Base-by-base conservation (phyloP, 2,113 vertebrate species). In the Mystacornis crossleyi region DNA sequence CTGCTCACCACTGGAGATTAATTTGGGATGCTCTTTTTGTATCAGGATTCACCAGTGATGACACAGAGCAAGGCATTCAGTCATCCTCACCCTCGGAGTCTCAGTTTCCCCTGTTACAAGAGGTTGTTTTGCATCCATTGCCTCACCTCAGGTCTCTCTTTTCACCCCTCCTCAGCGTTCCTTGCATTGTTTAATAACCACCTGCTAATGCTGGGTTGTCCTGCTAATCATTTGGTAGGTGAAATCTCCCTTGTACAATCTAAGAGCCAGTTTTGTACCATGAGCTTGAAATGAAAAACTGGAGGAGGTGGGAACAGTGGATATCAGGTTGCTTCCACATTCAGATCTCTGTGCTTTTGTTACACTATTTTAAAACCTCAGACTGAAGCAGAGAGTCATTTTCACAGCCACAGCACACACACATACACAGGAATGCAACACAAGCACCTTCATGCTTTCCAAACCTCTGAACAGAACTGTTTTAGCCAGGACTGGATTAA, bases 51-150 rank as follows among this genome's bases (percentile, higher is more conserved):
- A 66, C 19, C 42, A 38, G 8, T 2, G 36, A 20, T 18, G 45
- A 55, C 36, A 57, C 24, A 87, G 16, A 81, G 6, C 1, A 51
- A 36, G 17, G 26, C 19, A 20, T 24, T 69, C 34, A 20, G 45
- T 29, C 65, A 28, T 18, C 18, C 19, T 61, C 15, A 17, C 8
- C 8, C 47, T 36, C 0, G 0, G 36, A 38, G 14, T 12, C 45
- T 42, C n/a, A 45, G 20, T 42, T 69, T 61, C 18, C 17, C 28
- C 10, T 25, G 3, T 31, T 17, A n/a, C 20, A 61, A 64, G 4
- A 57, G 47, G 29, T 43, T 67, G 33, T n/a, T 77, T 64, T 54
- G 29, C 9, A 72, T 33, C 12, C 26, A 53, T n/a, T 72, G 38
- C 12, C 26, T 75, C 54, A 51, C 19, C 34, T 57, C 60, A 34